Percentiles rank a stretch among this genome's conserved stretches.
phyloP scores from a whole-genome alignment of 1,140 invertebrate genomes.

The Drosophila biarmipes region DNA sequence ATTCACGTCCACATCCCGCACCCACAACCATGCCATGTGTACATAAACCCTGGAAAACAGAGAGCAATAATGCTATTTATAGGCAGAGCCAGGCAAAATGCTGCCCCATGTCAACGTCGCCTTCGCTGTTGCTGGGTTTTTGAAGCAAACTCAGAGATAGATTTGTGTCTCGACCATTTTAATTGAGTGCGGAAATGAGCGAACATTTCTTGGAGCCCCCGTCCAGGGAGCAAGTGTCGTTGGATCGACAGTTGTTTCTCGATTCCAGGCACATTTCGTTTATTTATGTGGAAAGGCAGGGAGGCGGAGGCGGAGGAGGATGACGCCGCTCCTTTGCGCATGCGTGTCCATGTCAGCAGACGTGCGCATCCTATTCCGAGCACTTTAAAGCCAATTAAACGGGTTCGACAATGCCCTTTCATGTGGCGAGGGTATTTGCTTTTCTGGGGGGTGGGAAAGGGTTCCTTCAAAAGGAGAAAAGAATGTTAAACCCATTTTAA shows the following conservation, averaged over 20 bases:
- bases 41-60: conserved; percentile 5
- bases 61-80: conserved; percentile 40
- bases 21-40: conserved; percentile 11
- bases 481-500: background rate
- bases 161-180: conserved; percentile 65
- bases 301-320: background rate
- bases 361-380: conserved; percentile 48
- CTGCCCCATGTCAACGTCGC: conserved; percentile 33
- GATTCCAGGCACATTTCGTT: conserved; percentile 61
- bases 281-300: conserved; percentile 45
- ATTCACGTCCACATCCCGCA: conserved; percentile 22
- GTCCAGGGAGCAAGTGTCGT: conserved; percentile 23
- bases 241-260: conserved; percentile 15
- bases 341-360: conserved; percentile 51
- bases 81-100: conserved; percentile 37
- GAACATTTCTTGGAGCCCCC: conserved; percentile 46
- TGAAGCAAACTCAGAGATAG: conserved; percentile 44
- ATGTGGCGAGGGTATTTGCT: conserved; percentile 2
- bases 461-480: background rate
- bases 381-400: conserved; percentile 71
- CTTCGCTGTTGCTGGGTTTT: conserved; percentile 19
- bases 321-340: conserved; percentile 47
- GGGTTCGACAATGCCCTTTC: conserved; percentile 43
- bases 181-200: conserved; percentile 68
- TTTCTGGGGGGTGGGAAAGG: background rate